A percentile compares a stretch with the other conserved stretches of the same genome.
These are phyloP conservation scores for Cosmia pyralina DNA, from an alignment of 2,888 invertebrate species.

Conservation along the genomic window DNA sequence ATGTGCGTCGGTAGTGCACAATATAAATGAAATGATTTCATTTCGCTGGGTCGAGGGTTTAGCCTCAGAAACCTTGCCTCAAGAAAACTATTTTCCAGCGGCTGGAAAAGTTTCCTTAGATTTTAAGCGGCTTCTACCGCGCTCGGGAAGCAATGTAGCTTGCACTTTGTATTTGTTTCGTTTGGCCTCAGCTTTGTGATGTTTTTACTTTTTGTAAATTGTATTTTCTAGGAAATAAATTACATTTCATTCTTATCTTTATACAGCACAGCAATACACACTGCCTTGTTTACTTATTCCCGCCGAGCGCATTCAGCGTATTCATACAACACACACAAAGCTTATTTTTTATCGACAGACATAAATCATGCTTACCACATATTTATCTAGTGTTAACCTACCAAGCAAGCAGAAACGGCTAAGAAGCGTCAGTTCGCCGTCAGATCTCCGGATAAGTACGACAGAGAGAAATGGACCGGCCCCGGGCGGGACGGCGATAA, in stretches of 20 bases:
- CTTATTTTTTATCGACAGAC: slow-evolving; percentile 63
- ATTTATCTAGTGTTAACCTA: slow-evolving; percentile 71
- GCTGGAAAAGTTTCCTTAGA: slow-evolving; percentile 46
- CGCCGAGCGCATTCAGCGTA: slow-evolving; percentile 8
- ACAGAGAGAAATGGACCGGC: slow-evolving; percentile 87
- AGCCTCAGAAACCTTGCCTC: slow-evolving; percentile 38
- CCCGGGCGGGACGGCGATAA: slow-evolving; percentile 81
- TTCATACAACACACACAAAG: slow-evolving; percentile 35
- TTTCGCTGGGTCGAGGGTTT: slow-evolving; percentile 45
- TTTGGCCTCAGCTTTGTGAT: slow-evolving; percentile 36
- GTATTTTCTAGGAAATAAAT: slow-evolving; percentile 35
- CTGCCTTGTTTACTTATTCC: slow-evolving; percentile 6
- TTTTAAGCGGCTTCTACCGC: slow-evolving; percentile 58
- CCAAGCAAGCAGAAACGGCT: slow-evolving; percentile 78
- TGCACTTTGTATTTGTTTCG: slow-evolving; percentile 51
- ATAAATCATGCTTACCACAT: slow-evolving; percentile 70
- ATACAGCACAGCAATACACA: not conserved
- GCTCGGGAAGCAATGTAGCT: slow-evolving; percentile 40
- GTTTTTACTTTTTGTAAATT: slow-evolving; percentile 31
- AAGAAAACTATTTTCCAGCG: slow-evolving; percentile 57
- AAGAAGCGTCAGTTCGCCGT: slow-evolving; percentile 85
- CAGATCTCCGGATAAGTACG: slow-evolving; percentile 87
- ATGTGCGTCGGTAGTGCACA: slow-evolving; percentile 41
- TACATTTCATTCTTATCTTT: slow-evolving; percentile 17
- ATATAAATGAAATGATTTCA: slow-evolving; percentile 54